Evolutionary conservation across 1,140 invertebrate genomes (phyloP).

Genomic region (Lasaia peninsularis): DNA sequence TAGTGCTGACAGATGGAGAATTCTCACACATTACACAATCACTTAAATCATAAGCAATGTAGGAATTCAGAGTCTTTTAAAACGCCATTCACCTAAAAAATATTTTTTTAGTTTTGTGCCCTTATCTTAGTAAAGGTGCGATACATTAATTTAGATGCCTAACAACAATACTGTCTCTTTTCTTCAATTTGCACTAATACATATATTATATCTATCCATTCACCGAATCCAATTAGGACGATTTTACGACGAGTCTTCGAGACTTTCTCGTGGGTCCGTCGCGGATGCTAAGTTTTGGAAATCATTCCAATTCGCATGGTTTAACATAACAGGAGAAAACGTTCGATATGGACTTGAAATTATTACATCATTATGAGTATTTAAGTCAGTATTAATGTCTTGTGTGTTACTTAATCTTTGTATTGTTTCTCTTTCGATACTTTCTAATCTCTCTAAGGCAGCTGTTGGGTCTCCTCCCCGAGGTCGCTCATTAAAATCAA

Average conservation of each 20-base stretch:
- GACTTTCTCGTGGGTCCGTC: slow-evolving; percentile 15
- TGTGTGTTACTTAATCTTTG: slow-evolving; percentile 37
- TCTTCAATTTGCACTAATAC: background rate
- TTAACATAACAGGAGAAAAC: slow-evolving; percentile 24
- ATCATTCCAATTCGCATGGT: slow-evolving; percentile 32
- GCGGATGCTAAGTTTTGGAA: slow-evolving; percentile 25
- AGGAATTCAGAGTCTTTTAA: no score
- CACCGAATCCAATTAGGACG: slow-evolving; percentile 1
- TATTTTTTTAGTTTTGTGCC: no score
- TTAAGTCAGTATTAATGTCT: slow-evolving; percentile 1
- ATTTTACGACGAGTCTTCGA: slow-evolving; percentile 27
- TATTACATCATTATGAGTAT: slow-evolving; percentile 6
- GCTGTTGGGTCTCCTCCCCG: slow-evolving; percentile 41
- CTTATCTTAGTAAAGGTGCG: no score
- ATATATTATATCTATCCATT: background rate
- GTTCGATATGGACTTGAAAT: slow-evolving; percentile 24
- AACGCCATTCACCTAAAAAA: no score
- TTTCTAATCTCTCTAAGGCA: slow-evolving; percentile 53
- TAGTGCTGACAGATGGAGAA: no score
- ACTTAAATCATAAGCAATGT: no score
- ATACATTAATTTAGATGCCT: no score
- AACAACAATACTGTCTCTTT: no score
- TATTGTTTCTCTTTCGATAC: slow-evolving; percentile 58
- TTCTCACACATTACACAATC: no score
- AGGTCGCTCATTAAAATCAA: slow-evolving; percentile 49